Evolutionary conservation across 2,888 invertebrate species (phyloP), one percentile per base, ranked within the genome.

Genomic region (Biston stratarius): DNA sequence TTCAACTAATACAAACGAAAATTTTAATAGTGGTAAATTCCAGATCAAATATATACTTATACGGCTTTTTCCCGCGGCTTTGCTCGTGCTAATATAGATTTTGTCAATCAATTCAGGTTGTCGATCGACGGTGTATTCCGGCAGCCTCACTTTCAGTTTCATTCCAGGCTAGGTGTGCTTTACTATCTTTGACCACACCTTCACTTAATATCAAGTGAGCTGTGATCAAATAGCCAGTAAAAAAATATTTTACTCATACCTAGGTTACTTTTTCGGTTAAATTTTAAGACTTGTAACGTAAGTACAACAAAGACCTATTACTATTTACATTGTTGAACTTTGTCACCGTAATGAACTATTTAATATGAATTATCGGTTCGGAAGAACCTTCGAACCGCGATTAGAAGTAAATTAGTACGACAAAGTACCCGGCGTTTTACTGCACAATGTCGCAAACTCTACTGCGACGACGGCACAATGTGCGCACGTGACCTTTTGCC

Each of bases 401-500:
- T 40, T 42, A 47, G 33, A 0, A 24, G 38, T 15, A n/a, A 47
- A 10, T 42, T 38, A 6, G 34, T 64, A 0, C 9, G 60, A 65
- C 44, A 65, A 56, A 55, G 60, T 36, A n/a, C 14, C 44, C 42
- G 34, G 11, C 11, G 38, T 12, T 40, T 12, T 10, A 11, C 34
- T 15, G 53, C 38, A 38, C 9, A 38, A 9, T 61, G 53, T 69
- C 58, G 64, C 69, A 57, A 73, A n/a, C 14, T 24, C 58, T 48
- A 44, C 47, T 78, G 76, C 74, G 71, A 79, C 77, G 73, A 79
- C 80, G 47, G 76, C 83, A 91, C 92, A 93, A 94, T 93, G 93
- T 94, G 93, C 87, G 85, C 89, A 81, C 83, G 90, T 91, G 93
- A 93, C 93, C 93, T 94, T 61, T 92, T 90, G 85, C 85, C 81